Conservation (phyloP, 1,140 invertebrate genomes). For the Parapsyche elsis region DNA sequence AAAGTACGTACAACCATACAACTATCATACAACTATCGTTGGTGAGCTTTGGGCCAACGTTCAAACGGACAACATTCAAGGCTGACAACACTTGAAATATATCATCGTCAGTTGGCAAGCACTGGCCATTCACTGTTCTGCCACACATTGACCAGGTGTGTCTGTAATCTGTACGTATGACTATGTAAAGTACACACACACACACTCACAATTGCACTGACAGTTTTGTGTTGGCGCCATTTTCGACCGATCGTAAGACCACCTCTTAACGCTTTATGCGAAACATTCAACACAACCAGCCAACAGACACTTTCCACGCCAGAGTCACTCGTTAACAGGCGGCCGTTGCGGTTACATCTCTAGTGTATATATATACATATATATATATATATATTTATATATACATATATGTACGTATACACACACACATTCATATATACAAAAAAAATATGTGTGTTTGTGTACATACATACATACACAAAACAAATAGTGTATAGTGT, state of each 20-base stretch:
- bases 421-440: not conserved
- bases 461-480: not conserved
- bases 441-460: not conserved
- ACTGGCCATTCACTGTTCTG: conserved; percentile 55
- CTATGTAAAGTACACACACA: not conserved
- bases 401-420: not conserved
- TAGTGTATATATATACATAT: conserved; percentile 32
- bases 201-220: not conserved
- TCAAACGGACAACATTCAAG: conserved; percentile 49
- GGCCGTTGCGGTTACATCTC: conserved; percentile 52
- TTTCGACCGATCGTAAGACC: conserved; percentile 49
- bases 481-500: too few species aligned
- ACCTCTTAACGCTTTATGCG: conserved; percentile 44
- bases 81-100: conserved; percentile 52
- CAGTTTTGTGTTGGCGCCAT: conserved; percentile 11
- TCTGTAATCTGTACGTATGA: not conserved
- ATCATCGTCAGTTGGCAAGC: conserved; percentile 48
- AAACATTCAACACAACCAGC: conserved; percentile 32
- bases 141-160: conserved; percentile 50
- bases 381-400: conserved; percentile 26
- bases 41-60: conserved; percentile 5
- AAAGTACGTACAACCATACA: not conserved
- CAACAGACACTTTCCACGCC: conserved; percentile 46
- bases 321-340: conserved; percentile 50
- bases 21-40: not conserved